Evolutionary conservation across 2,888 invertebrate genomes (phyloP), one percentile per base, ranked within the genome.

Genomic region (Tillus elongatus): DNA sequence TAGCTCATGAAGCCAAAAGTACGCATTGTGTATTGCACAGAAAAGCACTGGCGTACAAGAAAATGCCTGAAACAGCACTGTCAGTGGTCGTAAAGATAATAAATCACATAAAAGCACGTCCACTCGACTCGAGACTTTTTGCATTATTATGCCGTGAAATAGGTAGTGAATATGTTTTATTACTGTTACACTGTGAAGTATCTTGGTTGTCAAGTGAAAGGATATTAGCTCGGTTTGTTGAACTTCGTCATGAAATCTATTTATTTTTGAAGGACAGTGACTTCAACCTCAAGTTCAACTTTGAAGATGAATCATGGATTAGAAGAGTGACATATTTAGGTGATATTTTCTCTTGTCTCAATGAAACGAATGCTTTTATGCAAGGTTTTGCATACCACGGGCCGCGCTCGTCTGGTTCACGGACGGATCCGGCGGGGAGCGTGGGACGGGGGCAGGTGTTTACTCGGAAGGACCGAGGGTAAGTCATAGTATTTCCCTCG

Each of bases 161-260:
- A 36, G 37, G 37, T 40, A 40, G 40, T 33, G 37, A 38, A 39
- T 29, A 37, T 33, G 40, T 37, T 33, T 33, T 37, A 40, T 30
- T 40, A 39, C 40, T 40, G 24, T 28, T 37, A 39, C 40, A 38
- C 40, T 40, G 40, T 40, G 33, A 40, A 40, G 40, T 40, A 19
- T 33, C 26, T 33, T 40, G 40, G 40, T 38, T 41, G 39, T 35
- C 41, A 40, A 38, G 28, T 35, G 28, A 34, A 27, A 41, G 39
- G 35, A 38, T 41, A 39, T 41, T 41, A 36, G 39, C 39, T 36
- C 39, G 42, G 35, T 39, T 42, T 42, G 36, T 42, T 39, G 39
- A 42, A 39, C 42, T 42, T 39, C 33, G 36, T 36, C 39, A 42
- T 26, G n/a, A n/a, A n/a, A n/a, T n/a, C n/a, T n/a, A n/a, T n/a